A percentile compares a stretch with the other conserved stretches of the same genome.
Conservation (phyloP, 2,797 vertebrate genomes). For the Melanotaenia parkinsoni region DNA sequence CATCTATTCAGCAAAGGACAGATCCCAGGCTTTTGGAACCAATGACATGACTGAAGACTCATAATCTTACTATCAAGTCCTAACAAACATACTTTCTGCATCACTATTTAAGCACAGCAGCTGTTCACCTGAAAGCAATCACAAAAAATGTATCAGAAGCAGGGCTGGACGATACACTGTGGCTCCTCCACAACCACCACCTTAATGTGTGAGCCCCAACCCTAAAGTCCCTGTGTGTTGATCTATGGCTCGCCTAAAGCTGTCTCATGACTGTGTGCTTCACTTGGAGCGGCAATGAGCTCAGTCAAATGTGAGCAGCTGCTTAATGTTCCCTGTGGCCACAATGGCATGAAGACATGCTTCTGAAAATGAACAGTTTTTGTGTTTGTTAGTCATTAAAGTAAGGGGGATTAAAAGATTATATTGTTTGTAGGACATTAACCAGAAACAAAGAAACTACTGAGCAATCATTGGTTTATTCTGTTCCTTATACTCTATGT, state of each 20-base stretch:
- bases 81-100: background rate
- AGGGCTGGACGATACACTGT: conserved; percentile 1
- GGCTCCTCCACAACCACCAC: conserved; percentile 24
- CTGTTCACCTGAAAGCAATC: background rate
- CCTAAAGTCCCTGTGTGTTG: conserved; percentile 24
- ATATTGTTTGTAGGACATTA: background rate
- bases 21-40: background rate
- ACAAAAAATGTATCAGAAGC: background rate
- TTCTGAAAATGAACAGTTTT: conserved; percentile 11
- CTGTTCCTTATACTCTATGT: conserved; percentile 25
- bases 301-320: conserved; percentile 66
- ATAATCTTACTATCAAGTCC: background rate
- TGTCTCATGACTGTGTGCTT: conserved; percentile 60
- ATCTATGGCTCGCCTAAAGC: conserved; percentile 29
- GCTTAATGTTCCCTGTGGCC: conserved; percentile 56
- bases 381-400: background rate
- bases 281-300: conserved; percentile 57
- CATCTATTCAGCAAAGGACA: background rate
- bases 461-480: conserved; percentile 46
- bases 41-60: background rate
- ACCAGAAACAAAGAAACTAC: conserved; percentile 22
- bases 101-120: background rate
- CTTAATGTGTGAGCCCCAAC: conserved; percentile 47
- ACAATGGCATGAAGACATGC: conserved; percentile 27
- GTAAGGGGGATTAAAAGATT: no score